Percentiles rank a stretch among this genome's conserved stretches.
Evolutionary conservation across 2,113 vertebrate species (phyloP).

Genomic region (Garra rufa): DNA sequence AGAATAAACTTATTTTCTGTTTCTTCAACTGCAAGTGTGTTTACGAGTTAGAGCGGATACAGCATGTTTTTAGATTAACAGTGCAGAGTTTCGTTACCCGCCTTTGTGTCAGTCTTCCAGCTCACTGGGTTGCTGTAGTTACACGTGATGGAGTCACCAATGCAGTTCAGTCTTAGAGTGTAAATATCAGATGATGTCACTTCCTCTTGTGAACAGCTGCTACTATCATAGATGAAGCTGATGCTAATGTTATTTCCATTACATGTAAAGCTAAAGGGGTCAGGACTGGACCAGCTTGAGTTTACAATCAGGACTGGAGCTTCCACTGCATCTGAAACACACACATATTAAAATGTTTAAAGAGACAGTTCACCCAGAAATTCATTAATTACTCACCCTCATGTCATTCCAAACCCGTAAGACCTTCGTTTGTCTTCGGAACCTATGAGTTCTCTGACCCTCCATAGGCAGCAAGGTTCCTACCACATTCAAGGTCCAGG

Average conservation of each 20-base stretch:
- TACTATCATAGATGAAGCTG: no score
- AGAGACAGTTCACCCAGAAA: no score
- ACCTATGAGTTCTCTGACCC: no score
- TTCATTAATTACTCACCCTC: no score
- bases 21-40: no score
- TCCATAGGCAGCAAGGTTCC: no score
- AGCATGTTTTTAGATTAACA: background rate
- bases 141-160: conserved; percentile 16
- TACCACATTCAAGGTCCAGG: no score
- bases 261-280: background rate
- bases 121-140: conserved; percentile 31
- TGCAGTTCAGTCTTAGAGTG: background rate
- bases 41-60: no score
- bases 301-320: background rate
- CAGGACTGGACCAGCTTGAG: background rate
- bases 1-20: background rate
- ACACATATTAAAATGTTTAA: background rate
- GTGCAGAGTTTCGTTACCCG: background rate
- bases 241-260: no score
- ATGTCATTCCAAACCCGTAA: no score
- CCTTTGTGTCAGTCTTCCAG: background rate
- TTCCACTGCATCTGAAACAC: conserved; percentile 10
- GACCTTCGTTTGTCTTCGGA: no score
- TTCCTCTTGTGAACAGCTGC: no score
- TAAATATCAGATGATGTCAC: background rate